Conservation (phyloP, 2,113 vertebrate genomes). For the Rhinolophus sinicus region DNA sequence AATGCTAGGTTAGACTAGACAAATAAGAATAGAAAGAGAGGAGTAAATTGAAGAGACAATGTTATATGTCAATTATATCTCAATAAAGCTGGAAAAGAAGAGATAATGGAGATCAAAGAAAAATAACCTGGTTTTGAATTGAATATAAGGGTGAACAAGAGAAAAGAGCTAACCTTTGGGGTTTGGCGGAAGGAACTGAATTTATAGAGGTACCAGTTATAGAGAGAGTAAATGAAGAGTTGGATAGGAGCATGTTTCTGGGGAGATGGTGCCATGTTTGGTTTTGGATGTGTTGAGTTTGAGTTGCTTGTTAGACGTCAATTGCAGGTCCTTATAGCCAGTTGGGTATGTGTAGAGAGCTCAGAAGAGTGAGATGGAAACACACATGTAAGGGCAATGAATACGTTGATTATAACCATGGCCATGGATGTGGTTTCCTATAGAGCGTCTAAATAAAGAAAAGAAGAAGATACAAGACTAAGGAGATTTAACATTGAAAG, state of each 20-base stretch:
- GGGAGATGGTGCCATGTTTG: background rate
- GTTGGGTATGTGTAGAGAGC: background rate
- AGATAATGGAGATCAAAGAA: background rate
- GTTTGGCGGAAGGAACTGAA: background rate
- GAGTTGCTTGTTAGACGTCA: background rate
- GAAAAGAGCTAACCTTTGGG: background rate
- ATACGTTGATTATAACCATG: background rate
- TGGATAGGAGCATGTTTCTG: background rate
- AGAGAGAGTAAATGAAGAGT: background rate
- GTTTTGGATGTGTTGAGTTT: background rate
- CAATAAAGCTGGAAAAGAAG: background rate
- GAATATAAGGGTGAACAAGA: background rate
- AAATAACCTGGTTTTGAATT: background rate
- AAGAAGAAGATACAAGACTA: background rate
- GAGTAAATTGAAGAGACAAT: background rate
- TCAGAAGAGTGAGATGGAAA: background rate
- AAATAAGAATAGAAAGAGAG: background rate
- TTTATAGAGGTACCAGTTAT: background rate
- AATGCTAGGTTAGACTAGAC: background rate
- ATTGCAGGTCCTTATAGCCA: background rate
- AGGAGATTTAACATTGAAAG: background rate
- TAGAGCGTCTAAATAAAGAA: background rate
- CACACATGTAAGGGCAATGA: background rate
- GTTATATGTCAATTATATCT: background rate
- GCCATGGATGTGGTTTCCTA: background rate